Evolutionary conservation across 2,888 invertebrate species (phyloP).

Genomic region (Spisula solida): DNA sequence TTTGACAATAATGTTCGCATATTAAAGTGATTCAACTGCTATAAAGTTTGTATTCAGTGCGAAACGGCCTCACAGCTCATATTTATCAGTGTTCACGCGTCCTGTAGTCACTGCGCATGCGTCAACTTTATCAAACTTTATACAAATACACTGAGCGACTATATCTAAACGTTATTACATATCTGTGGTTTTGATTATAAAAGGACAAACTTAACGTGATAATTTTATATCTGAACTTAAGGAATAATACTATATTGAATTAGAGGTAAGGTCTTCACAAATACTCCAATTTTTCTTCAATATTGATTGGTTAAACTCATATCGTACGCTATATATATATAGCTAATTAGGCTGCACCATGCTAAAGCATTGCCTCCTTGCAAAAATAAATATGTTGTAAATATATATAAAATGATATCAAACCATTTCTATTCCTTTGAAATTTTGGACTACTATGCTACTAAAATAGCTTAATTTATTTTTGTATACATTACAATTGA

Average conservation of each 20-base stretch:
- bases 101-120: constrained; percentile 2
- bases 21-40: background rate
- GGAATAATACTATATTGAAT: background rate
- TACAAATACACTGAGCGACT: constrained; percentile 2
- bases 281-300: background rate
- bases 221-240: background rate
- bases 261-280: background rate
- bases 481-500: too few relatives aligned
- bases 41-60: background rate
- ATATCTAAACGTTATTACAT: background rate
- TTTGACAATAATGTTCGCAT: background rate
- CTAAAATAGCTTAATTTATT: too few relatives aligned
- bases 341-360: background rate
- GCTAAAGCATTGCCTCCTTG: background rate
- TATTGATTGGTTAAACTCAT: background rate
- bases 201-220: background rate
- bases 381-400: background rate
- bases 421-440: background rate
- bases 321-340: background rate
- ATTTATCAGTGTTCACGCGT: background rate
- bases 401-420: background rate
- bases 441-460: too few relatives aligned
- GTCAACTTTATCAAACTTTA: background rate
- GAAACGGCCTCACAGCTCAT: background rate
- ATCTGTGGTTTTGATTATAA: background rate